Conservation (phyloP, 2,888 invertebrate genomes). For the Leucozona laternaria region DNA sequence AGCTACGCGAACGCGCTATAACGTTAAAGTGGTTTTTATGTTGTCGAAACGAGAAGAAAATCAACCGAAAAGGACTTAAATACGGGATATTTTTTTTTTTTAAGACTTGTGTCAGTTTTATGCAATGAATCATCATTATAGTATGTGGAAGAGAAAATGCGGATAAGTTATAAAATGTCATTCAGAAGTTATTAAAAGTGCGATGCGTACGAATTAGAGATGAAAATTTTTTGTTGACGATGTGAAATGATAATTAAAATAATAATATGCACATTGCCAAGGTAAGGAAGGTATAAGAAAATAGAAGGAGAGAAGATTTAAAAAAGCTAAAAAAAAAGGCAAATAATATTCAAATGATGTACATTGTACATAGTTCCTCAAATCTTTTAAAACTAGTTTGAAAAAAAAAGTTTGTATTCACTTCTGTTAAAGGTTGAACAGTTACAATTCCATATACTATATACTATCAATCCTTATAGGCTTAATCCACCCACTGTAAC, state of each 20-base stretch:
- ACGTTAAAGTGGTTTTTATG: slow-evolving; percentile 52
- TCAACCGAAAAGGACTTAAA: slow-evolving; percentile 3
- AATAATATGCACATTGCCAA: background rate
- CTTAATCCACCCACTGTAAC: no score
- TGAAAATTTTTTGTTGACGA: background rate
- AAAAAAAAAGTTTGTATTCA: no score
- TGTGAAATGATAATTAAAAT: background rate
- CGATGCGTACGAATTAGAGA: background rate
- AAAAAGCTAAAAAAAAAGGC: no score
- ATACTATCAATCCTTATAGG: no score
- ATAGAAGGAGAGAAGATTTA: no score
- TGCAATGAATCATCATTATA: slow-evolving; percentile 59
- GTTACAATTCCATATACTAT: no score
- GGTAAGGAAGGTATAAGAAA: background rate
- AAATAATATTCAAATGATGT: no score
- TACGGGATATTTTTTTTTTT: slow-evolving; percentile 12
- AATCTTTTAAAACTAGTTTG: no score
- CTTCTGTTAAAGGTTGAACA: no score
- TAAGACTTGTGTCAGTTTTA: slow-evolving; percentile 51
- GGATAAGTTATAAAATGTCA: slow-evolving; percentile 40
- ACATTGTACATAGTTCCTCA: no score
- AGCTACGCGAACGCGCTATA: slow-evolving; percentile 13
- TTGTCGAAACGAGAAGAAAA: slow-evolving; percentile 20
- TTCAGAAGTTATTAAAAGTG: slow-evolving; percentile 29
- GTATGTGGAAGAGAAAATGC: slow-evolving; percentile 7